Base-by-base conservation (phyloP, 2,113 vertebrate species). In the Perca flavescens region DNA sequence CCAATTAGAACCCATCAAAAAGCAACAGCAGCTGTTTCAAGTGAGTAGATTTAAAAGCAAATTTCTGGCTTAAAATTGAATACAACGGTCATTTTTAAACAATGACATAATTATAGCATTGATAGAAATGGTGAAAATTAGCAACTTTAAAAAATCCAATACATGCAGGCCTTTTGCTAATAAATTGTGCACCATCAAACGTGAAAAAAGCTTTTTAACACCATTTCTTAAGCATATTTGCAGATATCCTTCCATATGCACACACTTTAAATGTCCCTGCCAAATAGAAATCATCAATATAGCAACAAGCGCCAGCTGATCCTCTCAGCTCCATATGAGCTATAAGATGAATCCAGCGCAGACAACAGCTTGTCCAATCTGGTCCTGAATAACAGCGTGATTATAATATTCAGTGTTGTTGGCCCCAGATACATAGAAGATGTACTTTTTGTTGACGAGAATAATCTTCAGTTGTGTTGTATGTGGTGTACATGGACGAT, bases 271-370 rank as follows among this genome's bases (percentile, higher is more conserved):
- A 46, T 43, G 2, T 58, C 6, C 17, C 58, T 66, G 61, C 66
- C 56, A 22, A 76, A 50, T 4, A 17, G 11, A n/a, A 21, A 62
- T 53, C 10, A 34, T 47, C 53, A 28, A 64, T 62, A 34, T 4
- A 57, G 36, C 11, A 61, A 66, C 31, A 22, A 52, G 43, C 21
- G 16, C 14, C 6, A n/a, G 16, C 84, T 79, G 70, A 79, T 71
- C 58, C n/a, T 54, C 14, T 68, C 62, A 43, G 16, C 65, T 12
- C 15, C 64, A 66, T 17, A 17, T 22, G 50, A 70, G 50, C 56
- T 36, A 63, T 34, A 34, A 17, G 65, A 57, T 56, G 67, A 70
- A 34, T 31, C 3, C 47, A 52, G 17, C 47, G 25, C 28, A 52
- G 19, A 53, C 53, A 47, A 31, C 46, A 13, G 28, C 67, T 28